These are phyloP conservation scores for Dissostichus mawsoni DNA, from an alignment of 2,113 vertebrate species.

Conservation along the genomic window DNA sequence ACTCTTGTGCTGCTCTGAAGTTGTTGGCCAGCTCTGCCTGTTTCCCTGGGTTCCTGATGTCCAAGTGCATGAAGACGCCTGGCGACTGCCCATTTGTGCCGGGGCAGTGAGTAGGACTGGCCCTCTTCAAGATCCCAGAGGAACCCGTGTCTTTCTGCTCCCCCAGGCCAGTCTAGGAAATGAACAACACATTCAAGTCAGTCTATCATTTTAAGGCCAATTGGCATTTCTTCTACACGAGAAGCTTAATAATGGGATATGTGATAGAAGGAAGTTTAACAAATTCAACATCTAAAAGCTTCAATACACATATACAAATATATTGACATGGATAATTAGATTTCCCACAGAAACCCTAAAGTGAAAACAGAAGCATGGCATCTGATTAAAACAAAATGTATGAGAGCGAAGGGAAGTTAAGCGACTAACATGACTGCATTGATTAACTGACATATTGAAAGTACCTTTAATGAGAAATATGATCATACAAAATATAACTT, in stretches of 20 bases:
- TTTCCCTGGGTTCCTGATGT: constrained; percentile 77
- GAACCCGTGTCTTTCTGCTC: constrained; percentile 74
- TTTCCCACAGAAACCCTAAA: neutral
- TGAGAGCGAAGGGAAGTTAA: too few relatives aligned
- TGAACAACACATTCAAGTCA: constrained; percentile 1
- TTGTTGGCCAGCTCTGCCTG: constrained; percentile 66
- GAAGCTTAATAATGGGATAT: neutral
- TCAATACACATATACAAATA: too few relatives aligned
- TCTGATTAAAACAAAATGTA: too few relatives aligned
- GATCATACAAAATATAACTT: too few relatives aligned
- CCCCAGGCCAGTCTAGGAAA: constrained; percentile 68
- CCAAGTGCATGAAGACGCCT: constrained; percentile 78
- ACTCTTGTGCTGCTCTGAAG: constrained; percentile 66
- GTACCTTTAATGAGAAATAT: too few relatives aligned
- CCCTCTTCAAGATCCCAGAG: constrained; percentile 77
- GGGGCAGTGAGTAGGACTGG: constrained; percentile 78
- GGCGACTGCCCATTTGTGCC: constrained; percentile 72
- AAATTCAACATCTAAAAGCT: neutral
- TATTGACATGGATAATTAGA: too few relatives aligned
- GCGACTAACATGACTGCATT: too few relatives aligned
- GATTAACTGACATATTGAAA: too few relatives aligned
- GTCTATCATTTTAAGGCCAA: neutral
- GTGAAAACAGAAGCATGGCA: neutral
- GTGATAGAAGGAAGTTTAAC: neutral
- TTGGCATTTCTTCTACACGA: neutral